A percentile compares a stretch with the other conserved stretches of the same genome.
Evolutionary conservation across 2,113 vertebrate genomes (phyloP).

Genomic region (Antechinus flavipes): DNA sequence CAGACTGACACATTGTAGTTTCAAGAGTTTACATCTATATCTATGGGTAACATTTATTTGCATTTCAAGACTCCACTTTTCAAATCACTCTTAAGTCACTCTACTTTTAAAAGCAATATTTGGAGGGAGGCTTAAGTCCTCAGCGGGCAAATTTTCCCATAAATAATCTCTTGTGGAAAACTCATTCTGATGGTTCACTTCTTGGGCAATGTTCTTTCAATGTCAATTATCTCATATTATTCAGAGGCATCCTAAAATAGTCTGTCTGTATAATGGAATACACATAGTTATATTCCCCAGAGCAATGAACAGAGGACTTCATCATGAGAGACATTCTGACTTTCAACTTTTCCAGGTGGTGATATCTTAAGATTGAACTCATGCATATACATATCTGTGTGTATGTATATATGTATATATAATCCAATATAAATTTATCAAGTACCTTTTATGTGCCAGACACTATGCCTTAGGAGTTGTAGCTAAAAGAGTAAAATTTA

Average conservation of each 20-base stretch:
- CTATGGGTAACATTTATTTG: constrained; percentile 5
- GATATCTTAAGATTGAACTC: neutral
- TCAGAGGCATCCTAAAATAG: neutral
- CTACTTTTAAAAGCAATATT: neutral
- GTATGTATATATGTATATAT: too few relatives aligned
- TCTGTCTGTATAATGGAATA: neutral
- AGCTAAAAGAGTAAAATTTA: neutral
- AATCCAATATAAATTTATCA: neutral
- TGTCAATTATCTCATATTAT: neutral
- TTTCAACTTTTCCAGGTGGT: neutral
- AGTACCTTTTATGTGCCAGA: neutral
- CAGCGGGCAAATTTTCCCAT: neutral
- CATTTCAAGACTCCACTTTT: constrained; percentile 30
- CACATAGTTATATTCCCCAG: neutral
- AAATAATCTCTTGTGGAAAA: constrained; percentile 7
- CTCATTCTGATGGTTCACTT: neutral
- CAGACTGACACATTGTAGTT: constrained; percentile 8
- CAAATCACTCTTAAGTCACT: neutral
- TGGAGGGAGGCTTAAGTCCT: neutral
- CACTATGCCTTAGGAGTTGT: neutral
- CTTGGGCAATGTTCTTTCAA: neutral
- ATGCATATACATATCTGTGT: neutral
- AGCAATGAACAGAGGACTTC: neutral
- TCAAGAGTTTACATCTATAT: neutral
- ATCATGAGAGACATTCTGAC: neutral